These are phyloP conservation scores for Porites rus DNA, from an alignment of 92 coral and sea anemone species.

Conservation along the genomic window DNA sequence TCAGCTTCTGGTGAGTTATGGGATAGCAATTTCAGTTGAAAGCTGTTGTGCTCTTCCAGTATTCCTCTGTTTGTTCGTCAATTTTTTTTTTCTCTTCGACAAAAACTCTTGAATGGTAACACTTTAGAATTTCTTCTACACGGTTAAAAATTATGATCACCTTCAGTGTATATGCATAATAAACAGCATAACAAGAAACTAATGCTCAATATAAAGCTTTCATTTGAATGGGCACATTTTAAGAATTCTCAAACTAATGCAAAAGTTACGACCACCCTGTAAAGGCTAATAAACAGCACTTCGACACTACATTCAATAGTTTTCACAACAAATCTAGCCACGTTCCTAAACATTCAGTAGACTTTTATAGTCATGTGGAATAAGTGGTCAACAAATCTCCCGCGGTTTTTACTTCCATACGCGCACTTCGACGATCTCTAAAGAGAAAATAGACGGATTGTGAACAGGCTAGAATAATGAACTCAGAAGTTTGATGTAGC, in stretches of 20 bases:
- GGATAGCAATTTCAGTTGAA: neutral
- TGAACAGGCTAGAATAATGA: no score
- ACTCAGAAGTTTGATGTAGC: no score
- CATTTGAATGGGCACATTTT: neutral
- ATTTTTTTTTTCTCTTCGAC: neutral
- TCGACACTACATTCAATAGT: no score
- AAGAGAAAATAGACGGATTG: no score
- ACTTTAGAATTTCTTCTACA: no score
- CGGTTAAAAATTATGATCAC: no score
- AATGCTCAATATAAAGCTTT: neutral
- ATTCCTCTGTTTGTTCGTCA: neutral
- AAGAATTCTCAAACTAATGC: neutral
- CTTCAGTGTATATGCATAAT: neutral
- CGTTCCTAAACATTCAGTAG: no score
- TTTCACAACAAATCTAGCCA: neutral
- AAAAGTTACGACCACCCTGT: neutral
- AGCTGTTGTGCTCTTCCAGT: neutral
- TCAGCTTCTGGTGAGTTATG: constrained; percentile 84
- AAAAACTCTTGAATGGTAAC: neutral
- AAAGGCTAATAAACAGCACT: neutral
- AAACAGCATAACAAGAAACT: neutral
- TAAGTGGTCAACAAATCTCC: no score
- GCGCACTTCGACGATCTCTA: no score
- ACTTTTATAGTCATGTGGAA: no score
- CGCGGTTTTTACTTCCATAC: no score